These are phyloP conservation scores for Caligus rogercresseyi DNA, from an alignment of 1,140 invertebrate genomes.

Conservation along the genomic window DNA sequence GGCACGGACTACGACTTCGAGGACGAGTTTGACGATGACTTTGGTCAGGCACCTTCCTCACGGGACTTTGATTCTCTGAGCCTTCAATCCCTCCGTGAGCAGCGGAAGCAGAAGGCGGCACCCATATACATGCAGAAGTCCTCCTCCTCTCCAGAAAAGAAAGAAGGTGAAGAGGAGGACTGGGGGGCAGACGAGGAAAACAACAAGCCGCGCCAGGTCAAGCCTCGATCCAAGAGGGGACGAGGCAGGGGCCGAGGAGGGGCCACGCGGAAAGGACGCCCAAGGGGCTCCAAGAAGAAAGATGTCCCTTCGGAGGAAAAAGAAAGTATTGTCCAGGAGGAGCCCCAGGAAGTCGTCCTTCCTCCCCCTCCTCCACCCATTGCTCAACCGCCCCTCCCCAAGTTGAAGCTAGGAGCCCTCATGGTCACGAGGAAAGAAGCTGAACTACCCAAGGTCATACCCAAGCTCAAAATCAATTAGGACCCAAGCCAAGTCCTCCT, in stretches of 20 bases:
- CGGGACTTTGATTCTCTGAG: background rate
- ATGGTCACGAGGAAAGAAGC: background rate
- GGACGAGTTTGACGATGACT: conserved; percentile 20
- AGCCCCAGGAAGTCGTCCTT: background rate
- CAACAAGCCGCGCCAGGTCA: background rate
- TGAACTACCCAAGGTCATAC: background rate
- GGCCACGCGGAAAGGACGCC: background rate
- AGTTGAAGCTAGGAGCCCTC: conserved; percentile 11
- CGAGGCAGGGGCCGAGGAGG: background rate
- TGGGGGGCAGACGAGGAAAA: background rate
- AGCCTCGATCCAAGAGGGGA: background rate
- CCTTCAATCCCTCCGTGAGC: conserved; percentile 6
- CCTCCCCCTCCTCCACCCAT: background rate
- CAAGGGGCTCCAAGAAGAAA: background rate
- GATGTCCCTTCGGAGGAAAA: background rate
- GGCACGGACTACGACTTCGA: conserved; percentile 20
- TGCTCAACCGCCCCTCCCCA: conserved; percentile 4
- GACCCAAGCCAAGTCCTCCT: conserved; percentile 12
- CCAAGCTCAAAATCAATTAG: conserved; percentile 19
- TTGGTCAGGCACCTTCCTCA: background rate
- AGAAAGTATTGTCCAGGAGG: background rate
- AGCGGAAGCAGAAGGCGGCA: background rate
- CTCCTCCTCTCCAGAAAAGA: background rate
- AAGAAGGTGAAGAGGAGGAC: background rate
- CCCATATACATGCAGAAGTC: conserved; percentile 6